These are phyloP conservation scores for Drosophila pseudoananassae DNA, from an alignment of 1,140 invertebrate genomes.

Conservation along the genomic window DNA sequence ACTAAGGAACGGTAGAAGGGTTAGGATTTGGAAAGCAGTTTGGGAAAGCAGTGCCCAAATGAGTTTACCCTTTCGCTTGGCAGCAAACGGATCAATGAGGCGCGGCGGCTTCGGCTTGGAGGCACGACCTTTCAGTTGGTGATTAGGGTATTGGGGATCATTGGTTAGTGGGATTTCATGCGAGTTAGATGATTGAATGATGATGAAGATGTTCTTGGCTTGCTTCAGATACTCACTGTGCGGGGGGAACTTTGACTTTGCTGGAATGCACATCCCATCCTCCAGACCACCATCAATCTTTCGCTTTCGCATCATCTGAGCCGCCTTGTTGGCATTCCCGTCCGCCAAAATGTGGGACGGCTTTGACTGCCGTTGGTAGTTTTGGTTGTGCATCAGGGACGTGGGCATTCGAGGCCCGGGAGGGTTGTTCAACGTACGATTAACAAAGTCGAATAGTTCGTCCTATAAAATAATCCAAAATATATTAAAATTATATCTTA, in stretches of 20 bases:
- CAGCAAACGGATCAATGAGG: conserved; percentile 77
- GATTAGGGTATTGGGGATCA: background rate
- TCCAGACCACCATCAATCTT: conserved; percentile 44
- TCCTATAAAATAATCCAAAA: conserved; percentile 83
- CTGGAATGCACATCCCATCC: conserved; percentile 8
- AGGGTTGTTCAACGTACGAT: conserved; percentile 86
- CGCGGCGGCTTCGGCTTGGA: conserved; percentile 66
- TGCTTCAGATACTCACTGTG: conserved; percentile 49
- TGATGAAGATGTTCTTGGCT: background rate
- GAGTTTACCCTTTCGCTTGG: conserved; percentile 79
- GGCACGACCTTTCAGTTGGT: conserved; percentile 28
- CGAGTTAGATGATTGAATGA: conserved; percentile 15
- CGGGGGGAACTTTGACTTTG: conserved; percentile 64
- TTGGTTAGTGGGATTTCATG: conserved; percentile 24
- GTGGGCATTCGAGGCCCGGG: conserved; percentile 86
- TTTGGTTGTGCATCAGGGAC: conserved; percentile 34
- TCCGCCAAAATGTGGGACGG: conserved; percentile 46
- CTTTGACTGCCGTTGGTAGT: conserved; percentile 52
- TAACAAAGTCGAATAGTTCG: conserved; percentile 87
- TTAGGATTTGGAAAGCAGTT: conserved; percentile 64
- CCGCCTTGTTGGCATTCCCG: conserved; percentile 52
- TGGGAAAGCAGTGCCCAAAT: conserved; percentile 1
- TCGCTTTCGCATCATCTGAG: conserved; percentile 53
- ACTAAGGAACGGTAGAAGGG: conserved; percentile 59
- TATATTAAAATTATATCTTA: background rate